Evolutionary conservation across 1,140 invertebrate genomes (phyloP).

Genomic region (Drosophila kurseongensis): DNA sequence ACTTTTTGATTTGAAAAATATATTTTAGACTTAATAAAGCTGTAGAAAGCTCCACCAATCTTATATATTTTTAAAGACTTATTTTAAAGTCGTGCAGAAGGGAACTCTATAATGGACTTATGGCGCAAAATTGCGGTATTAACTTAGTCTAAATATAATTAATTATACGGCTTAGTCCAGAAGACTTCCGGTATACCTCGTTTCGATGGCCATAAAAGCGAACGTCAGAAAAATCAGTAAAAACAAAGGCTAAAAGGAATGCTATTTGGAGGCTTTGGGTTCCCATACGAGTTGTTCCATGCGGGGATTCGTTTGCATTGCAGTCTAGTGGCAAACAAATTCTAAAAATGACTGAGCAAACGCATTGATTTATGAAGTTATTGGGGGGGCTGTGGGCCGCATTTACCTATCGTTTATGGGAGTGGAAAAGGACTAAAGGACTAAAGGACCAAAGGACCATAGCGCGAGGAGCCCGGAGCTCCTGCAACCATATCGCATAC

Average conservation of each 20-base stretch:
- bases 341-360: conserved; percentile 81
- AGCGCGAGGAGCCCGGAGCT: background rate
- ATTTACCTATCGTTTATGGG: background rate
- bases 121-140: too few species aligned
- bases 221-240: conserved; percentile 1
- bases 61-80: too few species aligned
- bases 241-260: background rate
- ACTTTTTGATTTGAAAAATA: too few species aligned
- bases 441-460: conserved; percentile 1
- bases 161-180: background rate
- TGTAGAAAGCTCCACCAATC: too few species aligned
- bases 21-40: too few species aligned
- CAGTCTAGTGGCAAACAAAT: conserved; percentile 70
- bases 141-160: background rate
- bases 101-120: too few species aligned
- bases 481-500: conserved; percentile 29
- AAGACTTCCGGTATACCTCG: background rate
- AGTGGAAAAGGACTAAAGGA: conserved; percentile 1
- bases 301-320: conserved; percentile 55
- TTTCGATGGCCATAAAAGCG: background rate
- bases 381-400: conserved; percentile 17
- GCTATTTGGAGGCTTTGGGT: conserved; percentile 10
- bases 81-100: too few species aligned
- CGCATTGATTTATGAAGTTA: conserved; percentile 81
- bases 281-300: conserved; percentile 24